Evolutionary conservation across 2,888 invertebrate genomes (phyloP).

Genomic region (Dicranocentrus wangi): DNA sequence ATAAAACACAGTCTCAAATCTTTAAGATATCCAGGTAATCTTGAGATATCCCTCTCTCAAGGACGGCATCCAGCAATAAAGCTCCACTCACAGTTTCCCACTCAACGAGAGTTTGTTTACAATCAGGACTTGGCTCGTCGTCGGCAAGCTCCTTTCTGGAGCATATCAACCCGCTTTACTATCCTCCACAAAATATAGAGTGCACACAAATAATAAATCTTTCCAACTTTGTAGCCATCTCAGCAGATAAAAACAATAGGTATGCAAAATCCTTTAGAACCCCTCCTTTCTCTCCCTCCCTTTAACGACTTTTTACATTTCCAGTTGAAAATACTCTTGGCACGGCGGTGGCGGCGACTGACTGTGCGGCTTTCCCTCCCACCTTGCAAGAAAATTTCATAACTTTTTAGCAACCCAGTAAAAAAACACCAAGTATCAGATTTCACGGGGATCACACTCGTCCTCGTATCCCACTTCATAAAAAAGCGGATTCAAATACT

Average conservation of each 20-base stretch:
- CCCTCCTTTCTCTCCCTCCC: slow-evolving; percentile 2
- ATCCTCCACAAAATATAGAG: background rate
- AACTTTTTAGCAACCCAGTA: too few relatives aligned
- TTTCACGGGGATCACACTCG: too few relatives aligned
- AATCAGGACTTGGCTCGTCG: too few relatives aligned
- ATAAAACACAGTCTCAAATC: slow-evolving; percentile 1
- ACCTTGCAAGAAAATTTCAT: too few relatives aligned
- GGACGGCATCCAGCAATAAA: slow-evolving; percentile 8
- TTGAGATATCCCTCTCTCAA: slow-evolving; percentile 2
- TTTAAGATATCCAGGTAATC: slow-evolving; percentile 14
- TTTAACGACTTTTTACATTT: background rate
- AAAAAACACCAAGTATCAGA: too few relatives aligned
- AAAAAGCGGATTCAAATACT: too few relatives aligned
- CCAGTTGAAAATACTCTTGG: too few relatives aligned
- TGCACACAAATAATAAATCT: background rate
- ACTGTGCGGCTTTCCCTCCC: too few relatives aligned
- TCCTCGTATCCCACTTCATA: too few relatives aligned
- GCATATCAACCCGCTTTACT: background rate
- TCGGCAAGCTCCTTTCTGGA: too few relatives aligned
- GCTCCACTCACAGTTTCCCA: background rate
- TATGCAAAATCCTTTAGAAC: background rate
- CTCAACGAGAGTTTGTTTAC: too few relatives aligned
- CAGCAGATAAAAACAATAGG: background rate
- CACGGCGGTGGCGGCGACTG: too few relatives aligned
- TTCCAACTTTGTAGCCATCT: background rate